Conservation (phyloP, 2,113 vertebrate species). For the Cairina moschata region DNA sequence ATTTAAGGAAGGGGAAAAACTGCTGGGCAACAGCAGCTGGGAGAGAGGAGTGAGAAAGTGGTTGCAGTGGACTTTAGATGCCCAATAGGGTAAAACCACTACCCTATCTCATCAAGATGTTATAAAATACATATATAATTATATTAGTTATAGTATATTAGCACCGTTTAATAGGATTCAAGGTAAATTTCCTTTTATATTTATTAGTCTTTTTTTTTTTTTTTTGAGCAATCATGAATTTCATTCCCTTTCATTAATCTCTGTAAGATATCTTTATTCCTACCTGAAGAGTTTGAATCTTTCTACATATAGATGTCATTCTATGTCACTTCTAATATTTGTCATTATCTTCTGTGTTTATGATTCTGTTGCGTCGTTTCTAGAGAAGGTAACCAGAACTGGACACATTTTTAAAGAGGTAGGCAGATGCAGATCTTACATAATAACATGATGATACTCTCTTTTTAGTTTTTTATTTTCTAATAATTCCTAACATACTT, state of each 20-base stretch:
- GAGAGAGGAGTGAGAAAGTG: too few relatives aligned
- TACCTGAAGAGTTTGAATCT: neutral
- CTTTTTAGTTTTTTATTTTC: neutral
- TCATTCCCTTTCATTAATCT: neutral
- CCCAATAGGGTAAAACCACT: too few relatives aligned
- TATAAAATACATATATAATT: neutral
- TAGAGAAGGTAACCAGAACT: neutral
- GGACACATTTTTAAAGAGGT: neutral
- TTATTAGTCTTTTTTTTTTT: neutral
- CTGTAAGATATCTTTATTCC: neutral
- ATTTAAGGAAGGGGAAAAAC: too few relatives aligned
- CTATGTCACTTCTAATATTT: neutral
- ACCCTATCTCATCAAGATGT: too few relatives aligned
- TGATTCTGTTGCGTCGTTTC: neutral
- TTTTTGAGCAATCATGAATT: neutral
- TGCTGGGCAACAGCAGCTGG: too few relatives aligned
- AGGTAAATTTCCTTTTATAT: neutral
- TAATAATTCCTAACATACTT: neutral
- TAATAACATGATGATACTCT: neutral
- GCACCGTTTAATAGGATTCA: neutral
- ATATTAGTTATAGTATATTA: neutral
- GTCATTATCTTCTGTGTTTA: neutral
- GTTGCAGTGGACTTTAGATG: too few relatives aligned
- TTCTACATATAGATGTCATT: neutral
- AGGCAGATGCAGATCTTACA: neutral